Conservation (phyloP, 2,113 vertebrate species). For the Cariama cristata region DNA sequence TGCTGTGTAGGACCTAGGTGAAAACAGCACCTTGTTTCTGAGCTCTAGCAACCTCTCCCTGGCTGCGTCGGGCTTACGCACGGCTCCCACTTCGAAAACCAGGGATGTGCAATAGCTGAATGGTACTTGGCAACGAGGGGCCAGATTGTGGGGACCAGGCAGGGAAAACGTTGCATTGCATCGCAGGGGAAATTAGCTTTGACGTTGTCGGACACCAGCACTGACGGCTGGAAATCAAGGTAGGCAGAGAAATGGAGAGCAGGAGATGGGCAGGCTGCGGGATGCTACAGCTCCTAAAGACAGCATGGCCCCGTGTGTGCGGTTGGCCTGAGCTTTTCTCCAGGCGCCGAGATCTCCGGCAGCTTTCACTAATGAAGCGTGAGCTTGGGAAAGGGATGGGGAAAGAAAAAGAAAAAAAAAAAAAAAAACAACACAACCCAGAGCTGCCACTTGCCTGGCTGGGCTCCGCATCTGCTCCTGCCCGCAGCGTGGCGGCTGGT, state of each 20-base stretch:
- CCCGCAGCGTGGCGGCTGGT: neutral
- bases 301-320: neutral
- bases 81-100: neutral
- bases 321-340: neutral
- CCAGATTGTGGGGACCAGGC: neutral
- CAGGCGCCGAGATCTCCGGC: neutral
- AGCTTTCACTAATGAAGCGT: neutral
- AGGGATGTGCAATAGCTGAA: neutral
- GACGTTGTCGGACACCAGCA: constrained; percentile 39
- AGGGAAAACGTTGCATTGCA: neutral
- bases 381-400: neutral
- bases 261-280: neutral
- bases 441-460: neutral
- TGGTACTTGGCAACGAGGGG: neutral
- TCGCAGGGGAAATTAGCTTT: neutral
- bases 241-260: constrained; percentile 14
- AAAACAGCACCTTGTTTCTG: neutral
- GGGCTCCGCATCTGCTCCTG: neutral
- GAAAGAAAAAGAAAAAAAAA: too few relatives aligned
- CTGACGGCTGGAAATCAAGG: constrained; percentile 31
- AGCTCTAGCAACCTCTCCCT: neutral
- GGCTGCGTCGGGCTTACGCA: neutral
- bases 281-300: neutral
- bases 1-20: neutral
- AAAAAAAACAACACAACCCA: too few relatives aligned